A percentile compares a stretch with the other conserved stretches of the same genome.
Conservation (phyloP, 2,113 vertebrate species). For the Salvator merianae region DNA sequence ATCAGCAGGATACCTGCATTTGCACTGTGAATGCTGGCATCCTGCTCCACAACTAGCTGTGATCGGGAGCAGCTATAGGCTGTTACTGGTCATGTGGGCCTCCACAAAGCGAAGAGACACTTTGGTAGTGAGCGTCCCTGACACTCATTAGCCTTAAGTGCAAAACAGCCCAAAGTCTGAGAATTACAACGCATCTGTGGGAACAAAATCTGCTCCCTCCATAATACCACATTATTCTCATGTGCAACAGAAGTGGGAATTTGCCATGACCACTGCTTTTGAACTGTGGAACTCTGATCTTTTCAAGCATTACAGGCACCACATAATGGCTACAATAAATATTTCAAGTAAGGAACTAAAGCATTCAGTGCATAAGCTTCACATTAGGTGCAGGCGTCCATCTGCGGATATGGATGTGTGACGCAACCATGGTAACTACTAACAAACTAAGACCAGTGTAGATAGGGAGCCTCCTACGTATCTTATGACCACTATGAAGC, state of each 20-base stretch:
- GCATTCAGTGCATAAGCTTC: background rate
- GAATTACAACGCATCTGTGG: background rate
- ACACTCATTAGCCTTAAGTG: too few relatives aligned
- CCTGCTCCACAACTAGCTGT: too few relatives aligned
- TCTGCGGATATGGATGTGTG: background rate
- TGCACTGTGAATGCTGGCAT: too few relatives aligned
- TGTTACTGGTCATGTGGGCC: too few relatives aligned
- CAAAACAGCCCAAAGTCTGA: background rate
- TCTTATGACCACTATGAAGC: background rate
- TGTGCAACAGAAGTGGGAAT: too few relatives aligned
- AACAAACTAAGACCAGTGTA: background rate
- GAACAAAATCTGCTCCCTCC: background rate
- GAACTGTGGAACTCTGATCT: background rate
- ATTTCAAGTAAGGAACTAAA: background rate
- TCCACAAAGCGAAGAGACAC: too few relatives aligned
- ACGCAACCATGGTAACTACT: background rate
- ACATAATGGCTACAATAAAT: background rate
- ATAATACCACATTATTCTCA: background rate
- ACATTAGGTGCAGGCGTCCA: background rate
- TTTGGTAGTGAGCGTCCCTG: too few relatives aligned
- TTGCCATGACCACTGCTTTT: background rate
- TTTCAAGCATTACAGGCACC: background rate
- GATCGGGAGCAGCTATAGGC: too few relatives aligned
- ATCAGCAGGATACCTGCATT: too few relatives aligned
- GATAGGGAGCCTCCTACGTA: background rate